Base-by-base conservation (phyloP, 2,797 vertebrate species). In the Sparidentex hasta region DNA sequence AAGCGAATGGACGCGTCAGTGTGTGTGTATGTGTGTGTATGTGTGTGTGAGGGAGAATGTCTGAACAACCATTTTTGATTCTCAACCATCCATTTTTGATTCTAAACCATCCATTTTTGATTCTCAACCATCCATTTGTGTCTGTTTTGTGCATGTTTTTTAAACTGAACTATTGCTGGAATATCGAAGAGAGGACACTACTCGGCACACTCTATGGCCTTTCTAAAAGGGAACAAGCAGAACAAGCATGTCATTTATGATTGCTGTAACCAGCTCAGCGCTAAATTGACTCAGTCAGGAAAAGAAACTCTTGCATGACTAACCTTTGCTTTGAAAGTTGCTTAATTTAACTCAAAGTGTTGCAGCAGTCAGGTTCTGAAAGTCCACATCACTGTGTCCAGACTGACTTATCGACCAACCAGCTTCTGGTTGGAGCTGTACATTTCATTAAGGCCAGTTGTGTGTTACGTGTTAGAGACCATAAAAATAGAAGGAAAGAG, bases 161-260 rank as follows among this genome's bases (percentile, higher is more conserved):
- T 52, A 69, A 80, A 83, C 64, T 70, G 29, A 86, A 82, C 52
- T 41, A 65, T 89, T 84, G 89, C 88, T 87, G 88, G 78, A 86
- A 86, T 76, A 80, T 78, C 12, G 20, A 76, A 18, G 81, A 76
- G 75, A 81, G 67, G 87, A 92, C 90, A 89, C 87, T 91, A 90
- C 86, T 84, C 50, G 50, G 84, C 85, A 73, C 82, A 89, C 85
- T 83, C 61, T 33, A 76, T 85, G 78, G 86, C 79, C 83, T 89
- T 86, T 89, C 69, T 74, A 68, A 89, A 92, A 90, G 92, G 87
- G 91, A 93, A 90, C 84, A 87, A 85, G 85, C 78, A 52, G 91
- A 93, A 90, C 84, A 87, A 85, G 85, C 78, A 52, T 85, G 83
- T 81, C 38, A 82, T 85, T 84, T 76, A 77, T 68, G 79, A 80